Base-by-base conservation (phyloP, 2,888 invertebrate species). In the Nebria brevicollis region DNA sequence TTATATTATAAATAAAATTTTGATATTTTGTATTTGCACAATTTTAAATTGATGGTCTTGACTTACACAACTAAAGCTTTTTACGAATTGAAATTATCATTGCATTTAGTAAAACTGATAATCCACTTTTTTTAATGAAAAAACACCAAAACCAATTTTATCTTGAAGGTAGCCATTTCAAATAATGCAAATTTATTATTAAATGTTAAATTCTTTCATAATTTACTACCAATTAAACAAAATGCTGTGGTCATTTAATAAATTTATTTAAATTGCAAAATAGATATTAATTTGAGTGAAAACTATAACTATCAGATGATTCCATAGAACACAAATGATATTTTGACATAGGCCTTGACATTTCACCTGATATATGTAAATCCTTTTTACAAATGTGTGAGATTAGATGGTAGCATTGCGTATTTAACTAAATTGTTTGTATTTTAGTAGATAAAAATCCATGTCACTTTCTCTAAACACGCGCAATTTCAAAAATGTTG, bases 331-430 rank as follows among this genome's bases (percentile, higher is more conserved):
- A 54, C 8, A 13, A 3, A 54, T 54, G 54, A 54, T 54, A 54
- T 54, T 54, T 54, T 54, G 54, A 54, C 54, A 54, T 54, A 70
- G 70, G 13, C 70, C 70, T 70, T 70, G 70, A 70, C 70, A 70
- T 70, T 70, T 70, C 70, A 70, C 6, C 15, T 70, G 7, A 70
- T 20, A 70, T 70, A 70, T 70, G 25, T 70, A 11, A 54, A 54
- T 54, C 54, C 8, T 7, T 54, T 6, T 54, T 2, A 54, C 4
- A 54, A 54, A 54, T 54, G 54, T 8, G 54, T 54, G 54, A 54
- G 8, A 54, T 54, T 54, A 7, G 11, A 54, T 54, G 8, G 54
- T 3, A 54, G 2, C 13, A 2, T 3, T 54, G 54, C 54, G 54
- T 54, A 54, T 54, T 54, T 54, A 54, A 54, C 54, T 7, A 54